These are phyloP conservation scores for Microcebus ravelobensis DNA, from an alignment of 2,113 vertebrate genomes.

Conservation along the genomic window DNA sequence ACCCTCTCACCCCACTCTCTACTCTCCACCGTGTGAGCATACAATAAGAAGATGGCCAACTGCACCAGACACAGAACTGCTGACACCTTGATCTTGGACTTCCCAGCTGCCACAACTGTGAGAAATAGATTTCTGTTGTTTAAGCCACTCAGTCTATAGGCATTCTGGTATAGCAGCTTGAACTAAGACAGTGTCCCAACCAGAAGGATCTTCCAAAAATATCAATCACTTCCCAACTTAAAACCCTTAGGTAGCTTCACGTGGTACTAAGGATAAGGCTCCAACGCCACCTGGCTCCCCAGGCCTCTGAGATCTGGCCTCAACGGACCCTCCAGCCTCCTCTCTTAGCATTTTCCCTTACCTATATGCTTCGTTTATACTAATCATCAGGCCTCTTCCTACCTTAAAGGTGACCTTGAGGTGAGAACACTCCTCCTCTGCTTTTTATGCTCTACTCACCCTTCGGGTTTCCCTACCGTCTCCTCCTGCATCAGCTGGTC, in stretches of 20 bases:
- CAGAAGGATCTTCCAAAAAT: neutral
- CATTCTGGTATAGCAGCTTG: neutral
- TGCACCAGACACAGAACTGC: neutral
- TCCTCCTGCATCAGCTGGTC: neutral
- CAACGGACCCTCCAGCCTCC: neutral
- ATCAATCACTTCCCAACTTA: neutral
- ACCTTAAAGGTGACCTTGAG: too few species aligned
- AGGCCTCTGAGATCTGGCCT: neutral
- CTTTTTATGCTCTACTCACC: neutral
- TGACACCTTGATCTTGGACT: neutral
- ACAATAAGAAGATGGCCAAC: neutral
- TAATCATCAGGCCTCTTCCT: neutral
- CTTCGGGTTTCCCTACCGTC: neutral
- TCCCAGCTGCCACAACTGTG: neutral
- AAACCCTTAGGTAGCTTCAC: neutral
- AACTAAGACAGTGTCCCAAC: neutral
- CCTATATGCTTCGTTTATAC: neutral
- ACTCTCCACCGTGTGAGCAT: neutral
- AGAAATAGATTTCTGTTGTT: neutral
- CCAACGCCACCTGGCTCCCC: neutral
- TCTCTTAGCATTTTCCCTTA: neutral
- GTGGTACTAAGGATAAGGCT: neutral
- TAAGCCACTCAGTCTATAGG: neutral
- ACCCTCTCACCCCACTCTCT: neutral
- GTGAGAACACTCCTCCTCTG: neutral